These are phyloP conservation scores for Yponomeuta malinellus DNA, from an alignment of 2,888 invertebrate species.

Conservation along the genomic window DNA sequence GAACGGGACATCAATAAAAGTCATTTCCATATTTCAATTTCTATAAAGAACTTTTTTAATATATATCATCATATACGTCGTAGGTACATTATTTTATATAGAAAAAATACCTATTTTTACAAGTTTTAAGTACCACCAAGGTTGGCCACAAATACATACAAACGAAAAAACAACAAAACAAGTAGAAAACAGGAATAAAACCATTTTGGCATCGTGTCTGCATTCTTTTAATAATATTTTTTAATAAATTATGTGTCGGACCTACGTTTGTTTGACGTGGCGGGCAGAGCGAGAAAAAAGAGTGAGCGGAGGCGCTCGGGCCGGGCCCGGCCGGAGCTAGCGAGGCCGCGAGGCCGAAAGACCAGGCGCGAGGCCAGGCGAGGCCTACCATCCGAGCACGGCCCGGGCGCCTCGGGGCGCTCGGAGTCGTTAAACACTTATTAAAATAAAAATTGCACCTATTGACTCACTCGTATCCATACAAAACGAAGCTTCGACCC, in stretches of 20 bases:
- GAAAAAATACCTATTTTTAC: conserved; percentile 74
- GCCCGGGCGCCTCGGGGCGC: conserved; percentile 24
- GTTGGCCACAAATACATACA: conserved; percentile 74
- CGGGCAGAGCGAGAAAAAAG: conserved; percentile 17
- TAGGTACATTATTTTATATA: conserved; percentile 73
- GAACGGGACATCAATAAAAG: conserved; percentile 60
- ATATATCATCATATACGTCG: conserved; percentile 68
- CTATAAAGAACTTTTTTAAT: conserved; percentile 72
- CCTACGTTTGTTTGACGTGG: conserved; percentile 36
- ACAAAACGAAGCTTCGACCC: conserved; percentile 65
- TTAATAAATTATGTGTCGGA: conserved; percentile 60
- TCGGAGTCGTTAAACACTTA: conserved; percentile 47
- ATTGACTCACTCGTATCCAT: conserved; percentile 69
- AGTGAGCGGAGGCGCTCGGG: conserved; percentile 21
- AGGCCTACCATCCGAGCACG: conserved; percentile 20
- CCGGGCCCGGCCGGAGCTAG: conserved; percentile 19
- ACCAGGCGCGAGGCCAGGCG: conserved; percentile 15
- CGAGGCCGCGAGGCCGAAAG: neutral
- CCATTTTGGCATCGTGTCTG: conserved; percentile 75
- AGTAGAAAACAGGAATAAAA: conserved; percentile 74
- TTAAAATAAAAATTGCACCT: conserved; percentile 72
- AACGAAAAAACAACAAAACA: conserved; percentile 73
- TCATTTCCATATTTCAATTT: conserved; percentile 65
- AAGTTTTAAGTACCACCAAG: conserved; percentile 75
- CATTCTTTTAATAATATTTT: conserved; percentile 59